Percentiles rank a stretch among this genome's conserved stretches.
Evolutionary conservation across 2,888 invertebrate species (phyloP).

Genomic region (Amblyjoppa fuscipennis): DNA sequence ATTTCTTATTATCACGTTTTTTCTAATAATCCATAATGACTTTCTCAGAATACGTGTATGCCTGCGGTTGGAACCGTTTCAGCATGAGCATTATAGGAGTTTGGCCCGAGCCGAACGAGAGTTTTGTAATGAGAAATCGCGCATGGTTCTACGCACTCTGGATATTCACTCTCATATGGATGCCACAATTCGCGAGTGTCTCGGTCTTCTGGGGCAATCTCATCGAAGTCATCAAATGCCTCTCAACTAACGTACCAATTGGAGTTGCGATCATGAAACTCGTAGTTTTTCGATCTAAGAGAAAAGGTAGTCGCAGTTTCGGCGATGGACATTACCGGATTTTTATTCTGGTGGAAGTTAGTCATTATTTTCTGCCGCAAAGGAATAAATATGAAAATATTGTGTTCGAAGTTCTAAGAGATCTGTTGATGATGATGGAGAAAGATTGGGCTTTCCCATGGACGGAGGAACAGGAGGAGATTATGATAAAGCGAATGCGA

Average conservation of each 20-base stretch:
- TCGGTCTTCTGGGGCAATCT: constrained; percentile 69
- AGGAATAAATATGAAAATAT: constrained; percentile 31
- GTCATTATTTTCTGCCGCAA: neutral
- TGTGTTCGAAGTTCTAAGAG: constrained; percentile 44
- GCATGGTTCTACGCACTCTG: constrained; percentile 52
- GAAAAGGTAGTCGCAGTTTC: constrained; percentile 69
- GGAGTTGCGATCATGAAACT: constrained; percentile 72
- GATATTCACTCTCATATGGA: constrained; percentile 57
- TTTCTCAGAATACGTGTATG: constrained; percentile 65
- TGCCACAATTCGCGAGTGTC: constrained; percentile 65
- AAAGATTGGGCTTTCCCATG: constrained; percentile 25
- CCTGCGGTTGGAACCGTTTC: constrained; percentile 71
- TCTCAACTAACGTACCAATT: constrained; percentile 73
- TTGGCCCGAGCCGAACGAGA: constrained; percentile 58
- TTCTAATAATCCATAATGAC: constrained; percentile 23
- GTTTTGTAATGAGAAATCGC: constrained; percentile 56
- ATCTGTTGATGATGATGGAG: constrained; percentile 45
- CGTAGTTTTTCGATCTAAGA: constrained; percentile 70
- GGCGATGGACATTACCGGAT: constrained; percentile 1
- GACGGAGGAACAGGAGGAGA: neutral
- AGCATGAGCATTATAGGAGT: constrained; percentile 70
- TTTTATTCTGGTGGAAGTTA: constrained; percentile 9
- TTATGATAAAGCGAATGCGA: constrained; percentile 53
- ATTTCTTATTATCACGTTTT: neutral
- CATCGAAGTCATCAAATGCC: constrained; percentile 72